These are phyloP conservation scores for Sebastes matsubarae DNA, from an alignment of 2,797 vertebrate species.

Conservation along the genomic window DNA sequence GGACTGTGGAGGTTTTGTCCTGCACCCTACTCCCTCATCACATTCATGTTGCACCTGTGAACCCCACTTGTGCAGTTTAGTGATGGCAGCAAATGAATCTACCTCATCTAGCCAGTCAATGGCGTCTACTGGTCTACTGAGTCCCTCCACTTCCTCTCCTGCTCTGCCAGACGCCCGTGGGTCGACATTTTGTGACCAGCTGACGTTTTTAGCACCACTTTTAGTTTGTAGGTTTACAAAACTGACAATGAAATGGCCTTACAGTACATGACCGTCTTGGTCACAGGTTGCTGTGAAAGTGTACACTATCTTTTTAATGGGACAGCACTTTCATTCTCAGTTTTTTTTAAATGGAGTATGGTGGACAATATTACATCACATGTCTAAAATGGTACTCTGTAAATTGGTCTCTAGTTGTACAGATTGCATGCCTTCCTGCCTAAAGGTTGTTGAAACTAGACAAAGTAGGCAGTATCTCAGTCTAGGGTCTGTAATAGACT, in stretches of 20 bases:
- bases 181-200: constrained; percentile 7
- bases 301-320: neutral
- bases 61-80: constrained; percentile 20
- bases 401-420: constrained; percentile 34
- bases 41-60: constrained; percentile 12
- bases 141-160: constrained; percentile 15
- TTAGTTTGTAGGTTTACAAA: constrained; percentile 1
- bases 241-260: constrained; percentile 21
- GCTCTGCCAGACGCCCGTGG: constrained; percentile 3
- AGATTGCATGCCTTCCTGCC: constrained; percentile 41
- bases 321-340: neutral
- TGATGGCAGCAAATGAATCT: constrained; percentile 70
- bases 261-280: neutral
- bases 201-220: neutral
- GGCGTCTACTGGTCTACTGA: constrained; percentile 41
- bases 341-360: neutral
- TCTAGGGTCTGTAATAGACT: constrained; percentile 26
- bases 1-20: neutral
- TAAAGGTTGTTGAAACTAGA: constrained; percentile 30
- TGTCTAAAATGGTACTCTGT: constrained; percentile 16
- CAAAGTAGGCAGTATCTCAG: constrained; percentile 15
- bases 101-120: constrained; percentile 77
- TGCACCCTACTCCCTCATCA: neutral
- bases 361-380: neutral
- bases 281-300: constrained; percentile 5